Base-by-base conservation (phyloP, 1,140 invertebrate species). In the Drosophila orena region DNA sequence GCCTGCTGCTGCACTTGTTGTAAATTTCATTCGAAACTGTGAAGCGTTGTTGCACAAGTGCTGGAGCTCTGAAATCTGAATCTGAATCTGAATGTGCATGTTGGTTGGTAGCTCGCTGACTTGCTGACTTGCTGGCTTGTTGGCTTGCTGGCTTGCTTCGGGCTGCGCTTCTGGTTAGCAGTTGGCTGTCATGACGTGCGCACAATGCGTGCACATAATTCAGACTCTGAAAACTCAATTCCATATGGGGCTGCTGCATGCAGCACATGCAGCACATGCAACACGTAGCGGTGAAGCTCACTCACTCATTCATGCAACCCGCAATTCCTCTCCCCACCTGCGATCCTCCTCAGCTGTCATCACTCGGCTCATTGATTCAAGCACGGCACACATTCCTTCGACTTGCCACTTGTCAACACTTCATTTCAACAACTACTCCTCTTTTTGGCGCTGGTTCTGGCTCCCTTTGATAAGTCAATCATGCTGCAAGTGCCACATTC, bases 131-230 rank as follows among this genome's bases (percentile, higher is more conserved):
- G n/a, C n/a, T n/a, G n/a, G n/a, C n/a, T n/a, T 17, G 17, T 0
- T 17, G 1, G 22, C 47, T 56, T 43, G 53, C 34, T 46, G 55
- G 54, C 53, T 46, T n/a, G 72, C 71, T 70, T 24, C 49, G 60
- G 40, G 40, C 55, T 35, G 54, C 38, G 60, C 46, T 72, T 38
- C 56, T 61, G 54, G 54, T 62, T 43, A 55, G 50, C 72, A 46
- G 76, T 44, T 54, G 47, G 66, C 74, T 71, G 65, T 58, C 76
- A 89, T 88, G 84, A 89, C 84, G 84, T 89, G 84, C 80, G 84
- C 84, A 89, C 84, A 89, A 89, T 89, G 84, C 84, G 84, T 89
- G 84, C 84, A 85, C 84, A 89, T 89, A 89, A 89, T 89, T 89
- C 84, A 89, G 84, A 66, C 66, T 53, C 66, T 58, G 62, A 34